Base-by-base conservation (phyloP, 1,140 invertebrate species). In the Cecropterus lyciades region DNA sequence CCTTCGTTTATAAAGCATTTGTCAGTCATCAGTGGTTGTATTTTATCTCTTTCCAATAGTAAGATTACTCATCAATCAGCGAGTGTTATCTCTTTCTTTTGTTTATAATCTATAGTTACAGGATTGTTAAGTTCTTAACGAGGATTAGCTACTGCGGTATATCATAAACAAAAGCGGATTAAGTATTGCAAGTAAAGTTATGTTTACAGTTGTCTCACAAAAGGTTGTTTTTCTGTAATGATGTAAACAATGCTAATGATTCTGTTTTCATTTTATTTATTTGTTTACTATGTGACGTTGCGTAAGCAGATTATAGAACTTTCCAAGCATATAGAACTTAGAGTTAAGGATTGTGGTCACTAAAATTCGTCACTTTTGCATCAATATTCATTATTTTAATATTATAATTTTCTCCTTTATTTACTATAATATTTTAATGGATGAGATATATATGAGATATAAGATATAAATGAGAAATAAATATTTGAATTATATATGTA, bases 1-100 rank as follows among this genome's bases (percentile, higher is more conserved):
- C 45, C 57, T 48, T 48, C 27, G 45, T 49, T 60, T 60, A 49
- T 60, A 60, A 37, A 33, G 10, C 17, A 17, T 56, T 56, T 20
- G 16, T 20, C 6, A 42, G 27, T 48, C 43, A 37, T 48, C 30
- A 59, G n/a, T 13, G 11, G 10, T 15, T 56, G 27, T 42, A 20
- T 56, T 56, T 33, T 20, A 9, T 20, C 52, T 2, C 15, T 14
- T 43, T 13, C 40, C 5, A 43, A 14, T 43, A 5, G 11, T 1
- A 6, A 2, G 40, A 43, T 43, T 43, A 43, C 0, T 14, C 13
- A 43, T 6, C 40, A 11, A 14, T 43, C 0, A 14, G 13, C 0
- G 37, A 14, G 1, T 43, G 40, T 43, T 43, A 40, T 9, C 46
- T n/a, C 46, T 24, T 49, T 49, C 20, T 49, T 27, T 49, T 27